Evolutionary conservation across 2,888 invertebrate genomes (phyloP).

Genomic region (Abrostola tripartita): DNA sequence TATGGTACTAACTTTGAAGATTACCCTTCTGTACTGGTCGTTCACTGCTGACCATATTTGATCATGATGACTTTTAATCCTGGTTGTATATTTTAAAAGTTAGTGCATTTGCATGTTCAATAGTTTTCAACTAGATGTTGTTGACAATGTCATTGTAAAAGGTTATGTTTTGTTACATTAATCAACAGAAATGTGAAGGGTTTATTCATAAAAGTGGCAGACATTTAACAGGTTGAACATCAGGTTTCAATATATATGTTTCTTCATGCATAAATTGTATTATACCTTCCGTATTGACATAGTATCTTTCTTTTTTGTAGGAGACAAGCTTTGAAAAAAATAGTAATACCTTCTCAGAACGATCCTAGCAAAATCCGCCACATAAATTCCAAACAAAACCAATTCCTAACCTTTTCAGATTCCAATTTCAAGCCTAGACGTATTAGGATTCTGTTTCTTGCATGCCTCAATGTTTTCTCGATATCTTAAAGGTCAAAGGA

Average conservation of each 20-base stretch:
- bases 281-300: too few species aligned
- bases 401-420: slow-evolving; percentile 7
- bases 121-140: too few species aligned
- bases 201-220: too few species aligned
- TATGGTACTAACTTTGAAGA: slow-evolving; percentile 10
- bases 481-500: slow-evolving; percentile 30
- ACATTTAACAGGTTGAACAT: too few species aligned
- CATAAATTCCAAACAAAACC: slow-evolving; percentile 7
- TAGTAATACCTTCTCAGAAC: background rate
- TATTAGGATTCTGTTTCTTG: slow-evolving; percentile 20
- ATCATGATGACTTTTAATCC: slow-evolving; percentile 5
- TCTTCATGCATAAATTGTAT: too few species aligned
- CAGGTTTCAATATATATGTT: too few species aligned
- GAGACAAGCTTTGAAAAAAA: background rate
- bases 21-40: slow-evolving; percentile 17
- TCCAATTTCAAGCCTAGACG: slow-evolving; percentile 17
- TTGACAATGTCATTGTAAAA: too few species aligned
- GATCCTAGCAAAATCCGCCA: background rate
- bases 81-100: background rate
- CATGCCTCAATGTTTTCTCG: slow-evolving; percentile 17
- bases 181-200: too few species aligned
- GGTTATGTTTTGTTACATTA: too few species aligned
- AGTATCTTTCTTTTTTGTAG: background rate
- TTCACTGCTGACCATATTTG: slow-evolving; percentile 29
- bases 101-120: too few species aligned